Percentiles rank a stretch among this genome's conserved stretches.
Evolutionary conservation across 2,888 invertebrate genomes (phyloP).

Genomic region (Taphrorychus bicolor): DNA sequence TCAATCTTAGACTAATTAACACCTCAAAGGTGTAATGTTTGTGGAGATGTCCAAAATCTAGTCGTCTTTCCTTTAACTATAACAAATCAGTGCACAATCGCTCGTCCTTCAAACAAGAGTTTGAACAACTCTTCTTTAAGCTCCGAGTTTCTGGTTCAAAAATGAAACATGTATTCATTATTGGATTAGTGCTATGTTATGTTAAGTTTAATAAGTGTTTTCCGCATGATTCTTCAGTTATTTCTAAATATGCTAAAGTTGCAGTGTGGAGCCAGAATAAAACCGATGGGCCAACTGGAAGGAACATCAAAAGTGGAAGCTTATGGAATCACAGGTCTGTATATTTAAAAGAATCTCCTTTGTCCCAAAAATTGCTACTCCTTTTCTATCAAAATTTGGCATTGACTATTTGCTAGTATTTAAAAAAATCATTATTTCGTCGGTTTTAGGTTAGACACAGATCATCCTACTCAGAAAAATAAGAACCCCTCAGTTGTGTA

Average conservation of each 20-base stretch:
- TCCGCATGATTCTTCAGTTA: constrained; percentile 46
- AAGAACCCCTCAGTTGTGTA: constrained; percentile 43
- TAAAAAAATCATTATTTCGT: no score
- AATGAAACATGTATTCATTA: constrained; percentile 25
- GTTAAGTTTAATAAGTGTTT: constrained; percentile 43
- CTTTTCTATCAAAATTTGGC: no score
- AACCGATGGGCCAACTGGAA: constrained; percentile 26
- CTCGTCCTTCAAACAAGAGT: constrained; percentile 6
- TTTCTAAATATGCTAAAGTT: constrained; percentile 57
- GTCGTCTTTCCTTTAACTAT: constrained; percentile 27
- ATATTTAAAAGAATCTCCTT: not conserved
- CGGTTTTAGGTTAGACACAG: constrained; percentile 53
- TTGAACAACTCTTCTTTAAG: not conserved
- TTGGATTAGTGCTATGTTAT: constrained; percentile 27
- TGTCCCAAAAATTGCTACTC: not conserved
- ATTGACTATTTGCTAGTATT: no score
- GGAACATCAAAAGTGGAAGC: constrained; percentile 51
- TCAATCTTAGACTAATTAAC: constrained; percentile 52
- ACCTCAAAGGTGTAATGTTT: constrained; percentile 50
- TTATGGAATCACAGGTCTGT: constrained; percentile 55
- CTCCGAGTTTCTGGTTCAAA: constrained; percentile 8
- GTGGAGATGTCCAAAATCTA: constrained; percentile 45
- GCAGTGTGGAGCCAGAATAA: constrained; percentile 52
- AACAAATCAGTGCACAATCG: constrained; percentile 28
- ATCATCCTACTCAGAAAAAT: constrained; percentile 16